phyloP scores from a whole-genome alignment of 2,797 vertebrate species.

The Remorina albescens region DNA sequence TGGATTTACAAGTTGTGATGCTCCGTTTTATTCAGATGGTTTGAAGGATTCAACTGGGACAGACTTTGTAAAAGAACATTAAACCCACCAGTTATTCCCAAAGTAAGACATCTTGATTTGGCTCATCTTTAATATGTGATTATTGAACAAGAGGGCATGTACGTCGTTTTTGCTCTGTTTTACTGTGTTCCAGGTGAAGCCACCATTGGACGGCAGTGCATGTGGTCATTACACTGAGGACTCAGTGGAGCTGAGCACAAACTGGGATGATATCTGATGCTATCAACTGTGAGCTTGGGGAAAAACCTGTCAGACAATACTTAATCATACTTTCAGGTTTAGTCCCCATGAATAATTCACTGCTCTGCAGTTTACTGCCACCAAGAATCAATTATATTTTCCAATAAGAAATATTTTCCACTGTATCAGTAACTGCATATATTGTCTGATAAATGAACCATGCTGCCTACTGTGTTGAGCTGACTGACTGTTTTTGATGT shows the following conservation, averaged over 20 bases:
- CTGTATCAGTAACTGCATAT: slow-evolving; percentile 24
- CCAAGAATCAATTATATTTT: slow-evolving; percentile 37
- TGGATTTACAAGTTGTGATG: slow-evolving; percentile 33
- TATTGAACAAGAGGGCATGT: background rate
- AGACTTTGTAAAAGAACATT: slow-evolving; percentile 77
- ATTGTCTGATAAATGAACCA: slow-evolving; percentile 32
- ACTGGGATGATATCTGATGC: slow-evolving; percentile 85
- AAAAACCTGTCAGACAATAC: background rate
- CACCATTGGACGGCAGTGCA: slow-evolving; percentile 57
- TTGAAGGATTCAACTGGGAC: slow-evolving; percentile 86
- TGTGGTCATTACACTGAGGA: slow-evolving; percentile 62
- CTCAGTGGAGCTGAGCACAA: slow-evolving; percentile 63
- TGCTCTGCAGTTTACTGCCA: slow-evolving; percentile 25
- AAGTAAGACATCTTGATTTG: slow-evolving; percentile 70
- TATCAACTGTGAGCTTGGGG: background rate
- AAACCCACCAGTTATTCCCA: slow-evolving; percentile 76
- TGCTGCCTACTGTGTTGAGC: slow-evolving; percentile 26
- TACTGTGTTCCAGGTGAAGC: slow-evolving; percentile 58
- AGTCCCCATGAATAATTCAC: slow-evolving; percentile 24
- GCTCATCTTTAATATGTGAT: background rate
- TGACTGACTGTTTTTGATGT: slow-evolving; percentile 43
- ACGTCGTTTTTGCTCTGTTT: background rate
- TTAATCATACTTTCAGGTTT: slow-evolving; percentile 36
- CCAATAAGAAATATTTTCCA: slow-evolving; percentile 27
- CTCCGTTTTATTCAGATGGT: slow-evolving; percentile 80